Percentiles rank a stretch among this genome's conserved stretches.
These are phyloP conservation scores for Nothura maculosa DNA, from an alignment of 2,797 vertebrate genomes.

Conservation along the genomic window DNA sequence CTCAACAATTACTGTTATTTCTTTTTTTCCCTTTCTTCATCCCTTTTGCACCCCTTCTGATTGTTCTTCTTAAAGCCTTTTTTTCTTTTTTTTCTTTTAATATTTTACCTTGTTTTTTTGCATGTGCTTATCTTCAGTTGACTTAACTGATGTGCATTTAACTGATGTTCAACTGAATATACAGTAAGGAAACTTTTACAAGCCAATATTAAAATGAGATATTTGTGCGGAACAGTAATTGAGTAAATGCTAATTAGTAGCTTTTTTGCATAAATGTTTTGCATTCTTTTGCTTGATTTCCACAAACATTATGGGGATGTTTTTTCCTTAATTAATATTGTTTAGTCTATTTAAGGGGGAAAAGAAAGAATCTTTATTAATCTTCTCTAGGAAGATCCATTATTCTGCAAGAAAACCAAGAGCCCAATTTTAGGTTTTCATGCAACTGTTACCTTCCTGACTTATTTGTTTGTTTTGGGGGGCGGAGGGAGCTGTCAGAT, in stretches of 20 bases:
- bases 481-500: background rate
- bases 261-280: conserved; percentile 41
- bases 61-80: background rate
- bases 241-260: conserved; percentile 36
- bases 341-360: background rate
- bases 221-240: conserved; percentile 18
- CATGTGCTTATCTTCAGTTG: background rate
- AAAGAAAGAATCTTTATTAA: background rate
- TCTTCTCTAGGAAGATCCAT: background rate
- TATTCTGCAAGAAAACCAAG: background rate
- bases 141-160: background rate
- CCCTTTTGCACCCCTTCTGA: background rate
- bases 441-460: background rate
- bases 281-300: conserved; percentile 29
- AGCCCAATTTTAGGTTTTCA: background rate
- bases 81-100: background rate
- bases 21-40: background rate
- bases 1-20: background rate
- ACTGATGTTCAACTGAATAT: background rate
- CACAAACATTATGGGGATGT: background rate
- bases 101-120: background rate
- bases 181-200: conserved; percentile 34
- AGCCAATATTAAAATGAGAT: conserved; percentile 11
- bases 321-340: background rate
- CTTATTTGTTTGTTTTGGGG: background rate